These are phyloP conservation scores for Acanthacorydalis orientalis DNA, from an alignment of 2,888 invertebrate genomes.

Conservation along the genomic window DNA sequence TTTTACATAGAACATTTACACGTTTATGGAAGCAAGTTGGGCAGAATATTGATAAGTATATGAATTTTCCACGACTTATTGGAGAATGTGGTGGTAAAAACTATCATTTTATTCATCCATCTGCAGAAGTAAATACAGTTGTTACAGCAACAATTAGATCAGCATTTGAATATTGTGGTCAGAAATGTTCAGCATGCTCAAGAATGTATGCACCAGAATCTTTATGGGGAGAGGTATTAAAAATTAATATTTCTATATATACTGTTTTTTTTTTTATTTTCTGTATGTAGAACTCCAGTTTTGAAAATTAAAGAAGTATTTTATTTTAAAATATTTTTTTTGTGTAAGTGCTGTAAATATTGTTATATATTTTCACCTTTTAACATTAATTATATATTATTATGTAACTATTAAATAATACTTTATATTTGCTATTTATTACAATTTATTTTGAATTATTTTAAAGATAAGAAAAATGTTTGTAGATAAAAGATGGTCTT, in stretches of 20 bases:
- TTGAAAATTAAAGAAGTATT: slow-evolving; percentile 10
- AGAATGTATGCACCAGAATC: slow-evolving; percentile 89
- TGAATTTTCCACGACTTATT: slow-evolving; percentile 82
- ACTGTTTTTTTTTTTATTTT: too few relatives aligned
- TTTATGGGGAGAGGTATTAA: slow-evolving; percentile 49
- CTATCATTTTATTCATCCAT: slow-evolving; percentile 90
- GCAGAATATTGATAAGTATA: slow-evolving; percentile 66
- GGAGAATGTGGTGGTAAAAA: slow-evolving; percentile 99
- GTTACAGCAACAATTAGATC: slow-evolving; percentile 73
- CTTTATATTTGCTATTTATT: too few relatives aligned
- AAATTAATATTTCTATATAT: too few relatives aligned
- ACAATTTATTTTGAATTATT: too few relatives aligned
- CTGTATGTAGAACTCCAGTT: neutral
- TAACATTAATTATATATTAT: slow-evolving; percentile 5
- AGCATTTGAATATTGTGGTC: slow-evolving; percentile 92
- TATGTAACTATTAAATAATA: slow-evolving; percentile 5
- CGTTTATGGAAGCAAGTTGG: slow-evolving; percentile 87
- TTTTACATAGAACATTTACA: slow-evolving; percentile 59
- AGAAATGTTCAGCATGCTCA: slow-evolving; percentile 98
- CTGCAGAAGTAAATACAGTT: slow-evolving; percentile 72
- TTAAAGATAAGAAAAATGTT: slow-evolving; percentile 2
- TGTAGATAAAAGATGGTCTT: slow-evolving; percentile 53
- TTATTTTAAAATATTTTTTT: neutral
- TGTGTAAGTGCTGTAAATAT: too few relatives aligned
- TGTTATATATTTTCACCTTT: too few relatives aligned